A percentile compares a stretch with the other conserved stretches of the same genome.
Conservation (phyloP, 2,113 vertebrate species). For the Hippolais icterina region DNA sequence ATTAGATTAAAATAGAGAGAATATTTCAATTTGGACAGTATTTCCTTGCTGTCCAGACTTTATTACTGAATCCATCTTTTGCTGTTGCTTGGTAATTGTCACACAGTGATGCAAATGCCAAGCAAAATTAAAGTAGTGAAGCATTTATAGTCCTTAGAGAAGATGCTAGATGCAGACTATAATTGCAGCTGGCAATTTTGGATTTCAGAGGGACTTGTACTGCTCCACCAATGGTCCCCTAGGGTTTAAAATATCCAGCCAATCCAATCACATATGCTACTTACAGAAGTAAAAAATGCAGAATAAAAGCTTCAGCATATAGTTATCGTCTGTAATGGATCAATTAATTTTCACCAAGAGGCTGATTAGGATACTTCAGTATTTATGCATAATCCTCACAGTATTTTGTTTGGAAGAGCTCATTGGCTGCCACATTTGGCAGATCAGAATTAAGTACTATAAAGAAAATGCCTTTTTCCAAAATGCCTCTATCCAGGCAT, state of each 20-base stretch:
- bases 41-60: background rate
- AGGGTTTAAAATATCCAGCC: constrained; percentile 42
- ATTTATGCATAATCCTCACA: background rate
- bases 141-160: constrained; percentile 37
- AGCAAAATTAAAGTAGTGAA: constrained; percentile 14
- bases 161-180: constrained; percentile 18
- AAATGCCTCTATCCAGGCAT: background rate
- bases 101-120: constrained; percentile 6
- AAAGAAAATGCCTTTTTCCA: background rate
- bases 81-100: background rate
- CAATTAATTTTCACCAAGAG: constrained; percentile 36
- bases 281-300: constrained; percentile 40
- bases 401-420: background rate
- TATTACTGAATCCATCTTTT: background rate
- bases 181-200: constrained; percentile 49
- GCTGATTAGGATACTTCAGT: constrained; percentile 27
- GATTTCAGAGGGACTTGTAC: constrained; percentile 43
- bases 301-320: constrained; percentile 30
- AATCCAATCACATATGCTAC: constrained; percentile 9
- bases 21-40: background rate
- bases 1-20: background rate
- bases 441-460: constrained; percentile 1
- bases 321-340: constrained; percentile 34
- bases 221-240: constrained; percentile 9
- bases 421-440: constrained; percentile 8